phyloP scores from a whole-genome alignment of 1,140 invertebrate species.

The Dendroctonus valens region DNA sequence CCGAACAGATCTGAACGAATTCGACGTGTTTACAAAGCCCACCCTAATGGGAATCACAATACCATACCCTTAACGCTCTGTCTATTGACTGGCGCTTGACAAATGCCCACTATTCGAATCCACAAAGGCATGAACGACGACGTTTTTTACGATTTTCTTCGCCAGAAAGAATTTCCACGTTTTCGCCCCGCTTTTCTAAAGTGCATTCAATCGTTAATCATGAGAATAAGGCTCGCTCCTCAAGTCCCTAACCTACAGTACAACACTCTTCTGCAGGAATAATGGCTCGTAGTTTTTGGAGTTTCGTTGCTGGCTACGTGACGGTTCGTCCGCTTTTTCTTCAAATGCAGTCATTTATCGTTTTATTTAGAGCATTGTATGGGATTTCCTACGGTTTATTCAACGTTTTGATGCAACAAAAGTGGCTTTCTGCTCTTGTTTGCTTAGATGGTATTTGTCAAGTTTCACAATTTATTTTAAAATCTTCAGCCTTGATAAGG shows the following conservation, averaged over 20 bases:
- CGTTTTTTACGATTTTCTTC: slow-evolving; percentile 44
- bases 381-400: no score
- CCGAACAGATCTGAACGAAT: slow-evolving; percentile 23
- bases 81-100: slow-evolving; percentile 44
- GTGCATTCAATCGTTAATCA: slow-evolving; percentile 50
- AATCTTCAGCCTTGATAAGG: no score
- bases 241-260: slow-evolving; percentile 34
- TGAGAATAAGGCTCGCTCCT: slow-evolving; percentile 44
- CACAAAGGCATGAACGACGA: slow-evolving; percentile 43
- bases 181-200: slow-evolving; percentile 45
- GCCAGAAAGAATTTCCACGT: slow-evolving; percentile 48
- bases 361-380: no score
- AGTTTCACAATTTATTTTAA: no score
- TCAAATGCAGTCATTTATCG: no score
- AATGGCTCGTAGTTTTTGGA: slow-evolving; percentile 31
- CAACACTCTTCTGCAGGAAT: slow-evolving; percentile 27
- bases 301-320: no score
- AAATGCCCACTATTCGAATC: slow-evolving; percentile 45
- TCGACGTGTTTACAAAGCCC: slow-evolving; percentile 32
- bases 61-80: slow-evolving; percentile 40
- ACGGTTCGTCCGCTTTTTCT: no score
- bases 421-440: no score
- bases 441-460: no score
- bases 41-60: slow-evolving; percentile 46
- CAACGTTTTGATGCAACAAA: no score